Evolutionary conservation across 2,797 vertebrate species (phyloP), one percentile per base, ranked within the genome.

Genomic region (Streptopelia turtur): DNA sequence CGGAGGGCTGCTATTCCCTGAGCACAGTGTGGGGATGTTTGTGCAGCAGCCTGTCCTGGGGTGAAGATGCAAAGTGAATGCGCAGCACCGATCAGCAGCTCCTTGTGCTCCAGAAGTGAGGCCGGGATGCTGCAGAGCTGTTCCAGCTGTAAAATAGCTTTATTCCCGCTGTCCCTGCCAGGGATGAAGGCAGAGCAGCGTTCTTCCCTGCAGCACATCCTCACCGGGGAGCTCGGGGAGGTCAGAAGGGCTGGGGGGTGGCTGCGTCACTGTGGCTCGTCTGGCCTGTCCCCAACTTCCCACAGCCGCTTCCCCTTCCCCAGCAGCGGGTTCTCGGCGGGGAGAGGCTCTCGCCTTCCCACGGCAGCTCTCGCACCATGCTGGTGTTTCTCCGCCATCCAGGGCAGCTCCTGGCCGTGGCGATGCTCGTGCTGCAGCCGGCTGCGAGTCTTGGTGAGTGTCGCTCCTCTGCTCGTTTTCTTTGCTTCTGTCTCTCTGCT

Each of bases 291-390:
- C 83, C 65, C 70, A 47, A 9, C 83, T 94, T 89, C 91, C 91
- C 63, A 3, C 49, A 24, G 74, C 33, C 16, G 33, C 84, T 96
- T 96, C 93, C 91, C 84, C 89, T 92, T 91, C 77, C 65, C 83
- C 2, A 1, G 11, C 10, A 3, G 39, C 4, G 4, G 80, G 41
- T 28, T 63, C 43, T 27, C 2, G 1, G 31, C 20, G 10, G 52
- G 20, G 13, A 27, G 5, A 16, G 37, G 18, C 27, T 9, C 24
- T 63, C 3, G 21, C 21, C 65, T 17, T n/a, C 10, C 55, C 6
- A 2, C 28, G 0, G 39, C 1, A 10, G 47, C 70, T 83, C 15
- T 17, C 1, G 1, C 79, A 27, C 59, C 88, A 92, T 93, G 92
- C 16, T 0, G 6, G 43, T 2, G 21, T n/a, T 43, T 16, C 65